Base-by-base conservation (phyloP, 2,113 vertebrate genomes). In the Petroica traversi region DNA sequence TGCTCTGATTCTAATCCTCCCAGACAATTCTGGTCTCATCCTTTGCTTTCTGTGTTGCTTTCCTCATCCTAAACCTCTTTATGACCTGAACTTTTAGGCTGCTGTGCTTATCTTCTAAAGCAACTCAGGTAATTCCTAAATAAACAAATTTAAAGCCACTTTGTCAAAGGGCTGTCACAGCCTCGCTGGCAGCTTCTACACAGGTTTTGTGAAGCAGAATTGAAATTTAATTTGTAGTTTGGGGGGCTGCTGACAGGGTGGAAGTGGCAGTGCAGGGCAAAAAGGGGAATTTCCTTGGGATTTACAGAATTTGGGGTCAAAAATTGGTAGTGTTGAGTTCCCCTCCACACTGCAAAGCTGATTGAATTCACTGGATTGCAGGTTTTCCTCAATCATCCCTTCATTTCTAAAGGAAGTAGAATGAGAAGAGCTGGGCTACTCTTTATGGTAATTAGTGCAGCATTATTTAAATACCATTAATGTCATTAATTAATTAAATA, bases 31-130 rank as follows among this genome's bases (percentile, higher is more conserved):
- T 90, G 59, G 54, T 76, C 85, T 74, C 74, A 49, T 73, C 82
- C 92, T 87, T 79, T 64, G 94, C 95, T 96, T 93, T 97, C 88
- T 89, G 61, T 94, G 78, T 89, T 71, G 92, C 96, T 95, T 92
- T 94, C 93, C 63, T 87, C 82, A 78, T 95, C 85, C 63, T 87
- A 33, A 92, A 88, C 91, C 91, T 88, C 89, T 69, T 69, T 64
- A 72, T 55, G 66, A 52, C 89, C 64, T 94, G 64, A 80, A 91
- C 92, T 75, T 95, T 41, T 33, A 61, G 64, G 91, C 64, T 64
- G 66, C 88, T 85, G 24, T 73, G 49, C 83, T 92, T 87, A 31
- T 49, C 83, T 89, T 34, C 66, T 54, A 63, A 85, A 92, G 49
- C 73, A 91, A 51, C 75, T 45, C 26, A 64, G 85, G 79, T 92